Percentiles rank a stretch among this genome's conserved stretches.
Evolutionary conservation across 2,113 vertebrate genomes (phyloP).

Genomic region (Anas platyrhynchos): DNA sequence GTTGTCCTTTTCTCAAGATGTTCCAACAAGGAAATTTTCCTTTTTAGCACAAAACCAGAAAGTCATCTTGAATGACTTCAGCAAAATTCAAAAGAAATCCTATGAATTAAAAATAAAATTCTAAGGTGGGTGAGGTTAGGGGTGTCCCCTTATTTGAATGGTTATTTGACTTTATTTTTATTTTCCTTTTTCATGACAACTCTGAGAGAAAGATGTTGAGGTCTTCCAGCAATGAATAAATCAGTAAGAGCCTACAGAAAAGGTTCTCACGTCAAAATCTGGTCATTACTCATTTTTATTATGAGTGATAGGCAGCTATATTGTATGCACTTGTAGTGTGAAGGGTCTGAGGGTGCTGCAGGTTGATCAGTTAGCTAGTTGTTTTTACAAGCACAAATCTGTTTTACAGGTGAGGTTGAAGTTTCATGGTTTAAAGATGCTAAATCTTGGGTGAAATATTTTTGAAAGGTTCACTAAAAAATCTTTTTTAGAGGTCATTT

Average conservation of each 20-base stretch:
- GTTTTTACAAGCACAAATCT: not conserved
- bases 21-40: not conserved
- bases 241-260: not conserved
- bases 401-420: not conserved
- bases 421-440: not conserved
- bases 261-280: not conserved
- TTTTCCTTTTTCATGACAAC: not conserved
- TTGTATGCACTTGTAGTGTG: not conserved
- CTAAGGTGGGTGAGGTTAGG: no score
- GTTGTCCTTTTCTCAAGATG: not conserved
- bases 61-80: not conserved
- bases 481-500: not conserved
- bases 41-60: not conserved
- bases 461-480: not conserved
- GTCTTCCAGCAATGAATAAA: not conserved
- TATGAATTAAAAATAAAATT: not conserved
- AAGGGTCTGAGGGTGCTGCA: not conserved
- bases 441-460: not conserved
- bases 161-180: not conserved
- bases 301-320: not conserved
- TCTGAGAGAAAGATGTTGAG: not conserved
- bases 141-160: accelerated
- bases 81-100: not conserved
- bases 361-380: not conserved
- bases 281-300: not conserved